Base-by-base conservation (phyloP, 2,113 vertebrate genomes). In the Burhinus bistriatus region DNA sequence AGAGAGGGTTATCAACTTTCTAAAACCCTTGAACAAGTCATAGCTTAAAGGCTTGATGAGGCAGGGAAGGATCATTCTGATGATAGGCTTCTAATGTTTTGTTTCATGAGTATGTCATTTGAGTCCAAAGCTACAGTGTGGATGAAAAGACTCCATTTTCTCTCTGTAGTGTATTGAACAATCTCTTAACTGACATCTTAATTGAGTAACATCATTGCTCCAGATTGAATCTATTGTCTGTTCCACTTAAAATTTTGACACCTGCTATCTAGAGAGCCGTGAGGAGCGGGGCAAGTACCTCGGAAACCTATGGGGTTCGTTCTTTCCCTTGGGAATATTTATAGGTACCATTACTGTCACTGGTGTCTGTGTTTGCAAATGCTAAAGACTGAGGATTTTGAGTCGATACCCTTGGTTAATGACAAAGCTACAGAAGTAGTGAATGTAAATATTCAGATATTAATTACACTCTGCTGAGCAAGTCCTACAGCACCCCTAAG, bases 211-310 rank as follows among this genome's bases (percentile, higher is more conserved):
- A 7, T 14, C 30, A 9, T 87, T 84, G 23, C 5, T 76, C 9
- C 57, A 72, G 44, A 38, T 84, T 71, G 83, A 71, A 0, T 78
- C 49, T 76, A 69, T 27, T 59, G 25, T n/a, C 70, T 62, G 17
- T 82, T 84, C 34, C 14, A 7, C 27, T 72, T 57, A 30, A 65
- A 27, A 14, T 65, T 65, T 42, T 65, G 62, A 65, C 38, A 65
- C 19, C 38, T 34, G 42, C 40, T 45, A 22, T 26, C 73, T 92
- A 40, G 44, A 72, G 30, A 89, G 30, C 23, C 49, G 22, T 7
- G 12, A 78, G 19, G 54, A 72, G 36, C 0, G 4, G 25, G 11
- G 0, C 0, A 4, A 57, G 21, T 45, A 62, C 40, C 44, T 72
- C 30, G 0, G 86, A 84, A 96, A 68, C 12, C 21, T 68, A 0